A percentile compares a stretch with the other conserved stretches of the same genome.
phyloP scores from a whole-genome alignment of 1,140 invertebrate species.

The Pogonomyrmex barbatus region DNA sequence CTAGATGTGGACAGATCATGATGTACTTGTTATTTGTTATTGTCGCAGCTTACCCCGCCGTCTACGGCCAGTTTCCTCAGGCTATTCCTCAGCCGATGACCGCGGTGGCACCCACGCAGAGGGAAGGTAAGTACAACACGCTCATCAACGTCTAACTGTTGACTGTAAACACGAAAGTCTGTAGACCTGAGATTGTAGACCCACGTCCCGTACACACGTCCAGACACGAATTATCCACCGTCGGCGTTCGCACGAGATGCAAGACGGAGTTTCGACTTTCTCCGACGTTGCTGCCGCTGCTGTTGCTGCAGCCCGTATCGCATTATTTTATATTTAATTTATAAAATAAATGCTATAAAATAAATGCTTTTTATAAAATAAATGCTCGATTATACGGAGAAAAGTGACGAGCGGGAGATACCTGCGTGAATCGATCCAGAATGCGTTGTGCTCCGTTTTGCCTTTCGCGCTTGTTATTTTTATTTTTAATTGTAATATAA shows the following conservation, averaged over 20 bases:
- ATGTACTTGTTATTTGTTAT: conserved; percentile 85
- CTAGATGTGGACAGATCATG: conserved; percentile 79
- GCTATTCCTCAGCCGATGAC: conserved; percentile 96
- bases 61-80: conserved; percentile 98
- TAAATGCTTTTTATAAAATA: conserved; percentile 27
- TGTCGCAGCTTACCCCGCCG: conserved; percentile 96
- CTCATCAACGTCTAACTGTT: conserved; percentile 78
- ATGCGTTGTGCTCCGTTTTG: not conserved
- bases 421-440: not conserved
- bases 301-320: not conserved
- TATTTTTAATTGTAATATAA: conserved; percentile 11
- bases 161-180: conserved; percentile 74
- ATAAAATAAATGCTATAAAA: conserved; percentile 39
- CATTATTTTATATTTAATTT: not conserved
- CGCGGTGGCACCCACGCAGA: conserved; percentile 95
- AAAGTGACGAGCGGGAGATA: not conserved
- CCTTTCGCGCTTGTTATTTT: not conserved
- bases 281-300: not conserved
- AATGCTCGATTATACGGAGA: conserved; percentile 15
- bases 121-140: conserved; percentile 94
- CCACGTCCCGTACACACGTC: conserved; percentile 64
- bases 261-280: conserved; percentile 37
- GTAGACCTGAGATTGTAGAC: conserved; percentile 70
- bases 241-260: conserved; percentile 51
- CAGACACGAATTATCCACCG: conserved; percentile 74